Conservation (phyloP, 2,888 invertebrate genomes). For the Stenotaenia linearis region DNA sequence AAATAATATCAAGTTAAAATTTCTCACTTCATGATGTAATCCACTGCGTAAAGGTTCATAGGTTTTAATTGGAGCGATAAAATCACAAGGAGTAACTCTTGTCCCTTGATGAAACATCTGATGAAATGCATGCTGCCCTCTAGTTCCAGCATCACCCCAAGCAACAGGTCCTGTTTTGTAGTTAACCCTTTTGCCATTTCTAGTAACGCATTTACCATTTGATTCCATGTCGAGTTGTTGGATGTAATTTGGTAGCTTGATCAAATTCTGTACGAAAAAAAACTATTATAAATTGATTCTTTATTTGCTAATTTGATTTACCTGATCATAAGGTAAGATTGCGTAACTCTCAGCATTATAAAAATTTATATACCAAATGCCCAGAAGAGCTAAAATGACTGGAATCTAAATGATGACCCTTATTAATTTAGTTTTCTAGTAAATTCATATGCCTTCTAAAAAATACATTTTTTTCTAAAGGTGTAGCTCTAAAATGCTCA, state of each 20-base stretch:
- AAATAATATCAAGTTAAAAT: conserved; percentile 52
- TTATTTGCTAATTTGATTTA: conserved; percentile 37
- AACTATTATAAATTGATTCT: neutral
- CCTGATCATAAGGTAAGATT: conserved; percentile 93
- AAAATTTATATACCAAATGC: conserved; percentile 92
- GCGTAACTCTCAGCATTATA: conserved; percentile 93
- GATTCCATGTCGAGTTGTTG: conserved; percentile 99
- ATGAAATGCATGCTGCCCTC: conserved; percentile 99
- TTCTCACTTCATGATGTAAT: conserved; percentile 71
- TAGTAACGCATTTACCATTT: conserved; percentile 76
- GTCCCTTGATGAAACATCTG: conserved; percentile 95
- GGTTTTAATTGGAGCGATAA: conserved; percentile 85
- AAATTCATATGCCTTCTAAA: neutral
- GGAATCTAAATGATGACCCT: conserved; percentile 59
- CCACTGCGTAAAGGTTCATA: conserved; percentile 78
- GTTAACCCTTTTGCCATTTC: conserved; percentile 44
- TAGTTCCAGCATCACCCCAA: conserved; percentile 99
- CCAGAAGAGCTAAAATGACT: conserved; percentile 83
- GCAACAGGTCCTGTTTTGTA: conserved; percentile 68
- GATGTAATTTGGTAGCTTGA: conserved; percentile 99
- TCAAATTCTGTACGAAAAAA: conserved; percentile 63
- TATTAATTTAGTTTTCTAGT: neutral
- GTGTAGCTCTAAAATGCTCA: conserved; percentile 79
- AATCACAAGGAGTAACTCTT: conserved; percentile 89
- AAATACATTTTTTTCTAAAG: conserved; percentile 83